Evolutionary conservation across 2,797 vertebrate species (phyloP), one percentile per base, ranked within the genome.

Genomic region (Naso thynnoides): DNA sequence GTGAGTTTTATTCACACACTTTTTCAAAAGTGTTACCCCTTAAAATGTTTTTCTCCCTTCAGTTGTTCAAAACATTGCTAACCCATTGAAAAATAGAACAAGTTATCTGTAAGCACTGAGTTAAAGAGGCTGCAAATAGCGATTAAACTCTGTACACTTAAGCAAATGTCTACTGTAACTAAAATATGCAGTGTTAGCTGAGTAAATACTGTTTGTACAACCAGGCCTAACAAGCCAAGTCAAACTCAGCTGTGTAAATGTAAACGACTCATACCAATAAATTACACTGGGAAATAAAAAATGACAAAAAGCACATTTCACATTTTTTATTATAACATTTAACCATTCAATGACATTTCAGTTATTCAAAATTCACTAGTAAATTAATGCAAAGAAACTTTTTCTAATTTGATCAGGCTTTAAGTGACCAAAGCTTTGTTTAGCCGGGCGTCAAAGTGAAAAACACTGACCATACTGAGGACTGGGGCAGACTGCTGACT

Each of bases 271-370:
- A 76, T 64, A 90, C 72, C 89, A 91, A 88, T 86, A 91, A 91
- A 92, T 96, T 95, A 96, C 97, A 97, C 95, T 94, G 94, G 96
- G 95, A 98, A 99, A 98, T 96, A 96, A 97, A 96, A 94, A 96
- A 99, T 91, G 97, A 97, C 98, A 98, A 98, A 97, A 97, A 97
- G 96, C 96, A 98, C 95, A 98, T 96, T 99, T 99, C 92, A 99
- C 95, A 98, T 95, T 94, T 97, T 99, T 99, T 99, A 99, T 99
- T 99, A 96, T 96, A 96, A 97, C 93, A 96, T 89, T 88, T 78
- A 89, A 97, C 95, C 97, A 99, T 95, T 96, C 96, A 99, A 94
- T 93, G 86, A 98, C 97, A 97, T 95, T 97, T 95, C 96, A 93
- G 77, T 77, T 92, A 95, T 94, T 95, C 96, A 81, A 88, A 80